phyloP scores from a whole-genome alignment of 1,140 invertebrate genomes.

The Formica selysi region DNA sequence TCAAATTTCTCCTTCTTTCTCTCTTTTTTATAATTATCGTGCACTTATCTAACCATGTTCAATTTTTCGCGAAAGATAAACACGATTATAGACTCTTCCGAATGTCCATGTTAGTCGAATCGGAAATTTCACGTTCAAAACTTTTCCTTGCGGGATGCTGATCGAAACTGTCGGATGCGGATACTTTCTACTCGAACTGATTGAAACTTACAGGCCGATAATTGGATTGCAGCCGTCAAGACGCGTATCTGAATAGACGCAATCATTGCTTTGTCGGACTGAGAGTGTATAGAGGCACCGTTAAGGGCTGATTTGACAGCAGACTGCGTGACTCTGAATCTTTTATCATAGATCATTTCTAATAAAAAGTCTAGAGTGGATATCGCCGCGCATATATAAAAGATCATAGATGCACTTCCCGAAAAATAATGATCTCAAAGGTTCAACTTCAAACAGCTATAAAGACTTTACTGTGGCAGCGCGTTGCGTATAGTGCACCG shows the following conservation, averaged over 20 bases:
- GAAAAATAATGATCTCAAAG: conserved; percentile 15
- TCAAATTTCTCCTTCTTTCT: background rate
- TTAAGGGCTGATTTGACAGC: conserved; percentile 3
- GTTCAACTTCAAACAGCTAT: conserved; percentile 16
- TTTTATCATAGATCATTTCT: conserved; percentile 13
- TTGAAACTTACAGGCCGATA: conserved; percentile 61
- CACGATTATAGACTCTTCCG: background rate
- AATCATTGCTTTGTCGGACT: conserved; percentile 46
- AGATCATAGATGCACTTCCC: background rate
- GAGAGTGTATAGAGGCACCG: background rate
- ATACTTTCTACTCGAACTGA: conserved; percentile 48
- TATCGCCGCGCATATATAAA: background rate
- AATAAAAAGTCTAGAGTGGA: background rate
- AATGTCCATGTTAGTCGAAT: conserved; percentile 27
- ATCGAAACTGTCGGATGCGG: conserved; percentile 48
- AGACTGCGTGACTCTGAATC: background rate
- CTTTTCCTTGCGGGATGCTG: conserved; percentile 33
- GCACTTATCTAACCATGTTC: background rate
- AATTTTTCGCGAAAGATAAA: conserved; percentile 3
- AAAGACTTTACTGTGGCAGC: conserved; percentile 26
- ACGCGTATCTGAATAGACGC: conserved; percentile 12
- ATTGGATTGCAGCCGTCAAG: conserved; percentile 34
- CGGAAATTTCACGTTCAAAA: conserved; percentile 43
- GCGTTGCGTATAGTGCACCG: background rate
- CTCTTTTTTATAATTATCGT: background rate